Conservation (phyloP, 1,140 invertebrate genomes). For the Dinoponera quadriceps region DNA sequence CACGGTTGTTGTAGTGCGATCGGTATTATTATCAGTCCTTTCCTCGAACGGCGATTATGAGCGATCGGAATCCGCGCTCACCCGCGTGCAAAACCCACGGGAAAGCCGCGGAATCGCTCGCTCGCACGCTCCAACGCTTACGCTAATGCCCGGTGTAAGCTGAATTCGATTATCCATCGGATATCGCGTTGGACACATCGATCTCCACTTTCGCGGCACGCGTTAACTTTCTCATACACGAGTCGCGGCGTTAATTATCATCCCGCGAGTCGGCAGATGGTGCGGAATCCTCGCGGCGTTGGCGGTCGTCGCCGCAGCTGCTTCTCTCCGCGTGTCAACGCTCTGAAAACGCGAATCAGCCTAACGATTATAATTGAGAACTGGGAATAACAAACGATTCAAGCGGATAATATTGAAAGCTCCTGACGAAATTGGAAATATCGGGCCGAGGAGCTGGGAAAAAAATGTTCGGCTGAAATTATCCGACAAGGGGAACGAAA, state of each 20-base stretch:
- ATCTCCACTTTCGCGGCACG: constrained; percentile 46
- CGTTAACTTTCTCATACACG: constrained; percentile 39
- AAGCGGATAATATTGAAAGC: no score
- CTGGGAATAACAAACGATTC: no score
- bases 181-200: background rate
- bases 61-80: constrained; percentile 21
- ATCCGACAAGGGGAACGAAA: no score
- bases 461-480: no score
- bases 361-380: no score
- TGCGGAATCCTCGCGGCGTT: no score
- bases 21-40: background rate
- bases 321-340: no score
- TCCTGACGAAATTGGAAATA: no score
- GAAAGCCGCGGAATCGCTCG: constrained; percentile 17
- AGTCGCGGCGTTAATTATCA: constrained; percentile 26
- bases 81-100: background rate
- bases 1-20: background rate
- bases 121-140: constrained; percentile 29
- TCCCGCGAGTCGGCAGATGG: background rate
- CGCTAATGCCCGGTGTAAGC: constrained; percentile 16
- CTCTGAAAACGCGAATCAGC: no score
- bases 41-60: background rate
- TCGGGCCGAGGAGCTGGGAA: no score
- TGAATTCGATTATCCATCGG: constrained; percentile 1
- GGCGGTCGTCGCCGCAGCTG: no score